phyloP scores from a whole-genome alignment of 2,888 invertebrate genomes.

The Stegana nigrithorax region DNA sequence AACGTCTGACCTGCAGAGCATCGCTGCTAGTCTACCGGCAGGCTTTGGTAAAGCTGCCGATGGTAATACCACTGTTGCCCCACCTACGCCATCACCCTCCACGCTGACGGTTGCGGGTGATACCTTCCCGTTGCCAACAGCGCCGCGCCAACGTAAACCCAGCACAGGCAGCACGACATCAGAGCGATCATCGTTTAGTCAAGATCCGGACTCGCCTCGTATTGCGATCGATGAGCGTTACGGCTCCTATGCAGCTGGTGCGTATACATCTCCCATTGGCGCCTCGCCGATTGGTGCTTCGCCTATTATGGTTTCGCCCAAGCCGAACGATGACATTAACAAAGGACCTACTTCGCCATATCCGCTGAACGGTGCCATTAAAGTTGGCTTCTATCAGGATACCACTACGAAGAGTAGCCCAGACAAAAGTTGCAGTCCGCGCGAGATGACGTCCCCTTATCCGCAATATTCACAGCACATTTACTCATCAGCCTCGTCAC shows the following conservation, averaged over 20 bases:
- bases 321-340: slow-evolving; percentile 75
- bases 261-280: slow-evolving; percentile 79
- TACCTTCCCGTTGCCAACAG: slow-evolving; percentile 63
- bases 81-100: slow-evolving; percentile 51
- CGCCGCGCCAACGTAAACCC: slow-evolving; percentile 75
- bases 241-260: slow-evolving; percentile 76
- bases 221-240: slow-evolving; percentile 73
- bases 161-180: slow-evolving; percentile 85
- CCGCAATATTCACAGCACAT: slow-evolving; percentile 73
- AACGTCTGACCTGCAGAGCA: too few species aligned
- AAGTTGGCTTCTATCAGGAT: slow-evolving; percentile 91
- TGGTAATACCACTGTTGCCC: slow-evolving; percentile 31
- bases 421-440: slow-evolving; percentile 85
- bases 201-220: slow-evolving; percentile 80
- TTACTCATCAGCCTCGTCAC: slow-evolving; percentile 72
- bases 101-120: slow-evolving; percentile 42
- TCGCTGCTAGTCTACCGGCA: too few species aligned
- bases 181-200: slow-evolving; percentile 82
- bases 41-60: slow-evolving; percentile 17
- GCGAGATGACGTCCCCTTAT: slow-evolving; percentile 76
- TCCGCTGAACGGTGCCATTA: slow-evolving; percentile 84
- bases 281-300: slow-evolving; percentile 73
- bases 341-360: slow-evolving; percentile 74
- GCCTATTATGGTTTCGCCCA: slow-evolving; percentile 79
- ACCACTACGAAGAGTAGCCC: slow-evolving; percentile 86